Evolutionary conservation across 1,140 invertebrate genomes (phyloP).

Genomic region (Hylaeus volcanicus): DNA sequence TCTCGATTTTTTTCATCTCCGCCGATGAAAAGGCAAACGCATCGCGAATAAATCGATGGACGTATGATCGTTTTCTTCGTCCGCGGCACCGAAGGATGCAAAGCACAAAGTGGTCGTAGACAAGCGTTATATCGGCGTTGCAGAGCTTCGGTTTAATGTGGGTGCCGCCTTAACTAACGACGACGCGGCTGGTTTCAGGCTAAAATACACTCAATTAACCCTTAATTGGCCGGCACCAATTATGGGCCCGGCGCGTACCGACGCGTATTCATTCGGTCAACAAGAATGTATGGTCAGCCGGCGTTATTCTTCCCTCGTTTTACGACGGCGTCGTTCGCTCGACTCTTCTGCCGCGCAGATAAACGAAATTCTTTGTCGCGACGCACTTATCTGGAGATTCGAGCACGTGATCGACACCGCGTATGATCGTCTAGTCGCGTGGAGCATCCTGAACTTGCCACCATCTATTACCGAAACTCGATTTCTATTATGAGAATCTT

Average conservation of each 20-base stretch:
- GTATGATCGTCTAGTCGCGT: slow-evolving; percentile 18
- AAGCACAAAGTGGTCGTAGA: neutral
- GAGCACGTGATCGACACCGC: slow-evolving; percentile 28
- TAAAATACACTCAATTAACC: slow-evolving; percentile 67
- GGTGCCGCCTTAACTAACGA: slow-evolving; percentile 58
- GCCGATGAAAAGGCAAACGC: no score
- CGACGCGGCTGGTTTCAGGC: slow-evolving; percentile 61
- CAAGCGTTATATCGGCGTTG: slow-evolving; percentile 20
- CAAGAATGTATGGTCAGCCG: slow-evolving; percentile 60
- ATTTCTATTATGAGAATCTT: no score
- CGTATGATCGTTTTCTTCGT: slow-evolving; percentile 9
- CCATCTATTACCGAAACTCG: slow-evolving; percentile 3
- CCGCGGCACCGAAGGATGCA: neutral
- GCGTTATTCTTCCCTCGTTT: slow-evolving; percentile 57
- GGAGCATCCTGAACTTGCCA: neutral
- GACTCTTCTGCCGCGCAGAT: slow-evolving; percentile 19
- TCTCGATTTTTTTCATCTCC: no score
- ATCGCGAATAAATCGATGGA: slow-evolving; percentile 26
- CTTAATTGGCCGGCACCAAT: slow-evolving; percentile 66
- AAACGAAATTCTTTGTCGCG: slow-evolving; percentile 42
- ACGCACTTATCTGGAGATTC: slow-evolving; percentile 13
- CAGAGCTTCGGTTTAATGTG: slow-evolving; percentile 42
- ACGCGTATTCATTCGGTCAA: slow-evolving; percentile 67
- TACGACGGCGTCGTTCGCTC: slow-evolving; percentile 25
- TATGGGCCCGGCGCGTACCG: slow-evolving; percentile 52